Evolutionary conservation across 2,888 invertebrate genomes (phyloP), one percentile per base, ranked within the genome.

Genomic region (Patella ulyssiponensis): DNA sequence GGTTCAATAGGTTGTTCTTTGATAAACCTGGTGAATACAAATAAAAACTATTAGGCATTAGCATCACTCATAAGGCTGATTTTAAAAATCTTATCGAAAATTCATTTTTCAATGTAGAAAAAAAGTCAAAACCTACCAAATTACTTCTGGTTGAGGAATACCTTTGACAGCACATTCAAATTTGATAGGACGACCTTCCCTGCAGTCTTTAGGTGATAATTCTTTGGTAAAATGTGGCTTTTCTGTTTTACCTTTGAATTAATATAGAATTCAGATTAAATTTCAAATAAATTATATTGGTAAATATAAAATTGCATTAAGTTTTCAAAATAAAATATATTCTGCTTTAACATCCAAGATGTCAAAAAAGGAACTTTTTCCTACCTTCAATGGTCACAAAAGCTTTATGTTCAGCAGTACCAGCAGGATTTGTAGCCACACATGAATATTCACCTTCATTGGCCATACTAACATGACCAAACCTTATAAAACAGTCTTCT

Each of bases 391-490:
- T 95, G 33, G 94, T 95, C 44, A 98, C 94, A 79, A 94, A 94
- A 76, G 88, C 85, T 20, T 80, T 71, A 75, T 87, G 88, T 75
- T 90, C 87, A 52, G 97, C 97, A 93, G 97, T 97, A 80, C 98
- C 98, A 86, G 97, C 95, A 85, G 96, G 94, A 92, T 98, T 98
- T 75, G 83, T 84, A 77, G 98, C 98, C 91, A 96, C 96, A 93
- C 98, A 98, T 95, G 97, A 97, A 92, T 98, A 98, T 14, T 96
- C 96, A 82, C 98, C 99, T 79, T 87, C 88, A 73, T 86, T 81
- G 75, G 87, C 85, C 85, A 87, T 86, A 44, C 84, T 79, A 73
- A 85, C 80, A 74, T 85, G 87, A 51, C 86, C 82, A 75, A 91
- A 86, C 56, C 81, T 85, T 51, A 91, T 85, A 9, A 85, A 87